Conservation (phyloP, 2,113 vertebrate genomes). For the Progne subis region DNA sequence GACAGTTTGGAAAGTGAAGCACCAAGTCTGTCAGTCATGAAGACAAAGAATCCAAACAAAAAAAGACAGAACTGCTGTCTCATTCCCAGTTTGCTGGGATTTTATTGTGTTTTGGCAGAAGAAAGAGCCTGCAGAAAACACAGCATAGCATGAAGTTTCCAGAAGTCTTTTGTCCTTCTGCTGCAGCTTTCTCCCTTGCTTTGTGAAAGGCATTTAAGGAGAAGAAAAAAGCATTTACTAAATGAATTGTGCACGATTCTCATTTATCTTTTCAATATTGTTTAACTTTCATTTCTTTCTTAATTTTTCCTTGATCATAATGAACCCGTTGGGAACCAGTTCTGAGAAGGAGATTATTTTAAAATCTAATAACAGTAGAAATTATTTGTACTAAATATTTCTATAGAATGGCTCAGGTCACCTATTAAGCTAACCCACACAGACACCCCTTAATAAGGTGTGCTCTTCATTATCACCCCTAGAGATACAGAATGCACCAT, state of each 20-base stretch:
- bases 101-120: background rate
- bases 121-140: background rate
- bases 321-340: background rate
- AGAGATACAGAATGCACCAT: background rate
- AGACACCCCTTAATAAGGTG: conserved; percentile 1
- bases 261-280: background rate
- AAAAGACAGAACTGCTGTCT: conserved; percentile 5
- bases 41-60: background rate
- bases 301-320: background rate
- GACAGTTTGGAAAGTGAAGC: background rate
- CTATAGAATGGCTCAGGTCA: background rate
- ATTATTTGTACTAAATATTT: background rate
- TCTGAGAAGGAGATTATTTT: background rate
- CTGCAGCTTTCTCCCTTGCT: background rate
- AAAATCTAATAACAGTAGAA: background rate
- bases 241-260: background rate
- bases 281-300: background rate
- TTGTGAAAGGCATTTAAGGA: background rate
- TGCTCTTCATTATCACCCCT: conserved; percentile 24
- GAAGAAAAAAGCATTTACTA: background rate
- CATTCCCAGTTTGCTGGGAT: background rate
- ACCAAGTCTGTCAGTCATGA: background rate
- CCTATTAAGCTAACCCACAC: conserved; percentile 2
- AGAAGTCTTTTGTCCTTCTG: conserved; percentile 2
- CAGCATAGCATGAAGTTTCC: background rate